Percentiles rank a stretch among this genome's conserved stretches.
Evolutionary conservation across 1,140 invertebrate species (phyloP).

Genomic region (Drosophila subobscura): DNA sequence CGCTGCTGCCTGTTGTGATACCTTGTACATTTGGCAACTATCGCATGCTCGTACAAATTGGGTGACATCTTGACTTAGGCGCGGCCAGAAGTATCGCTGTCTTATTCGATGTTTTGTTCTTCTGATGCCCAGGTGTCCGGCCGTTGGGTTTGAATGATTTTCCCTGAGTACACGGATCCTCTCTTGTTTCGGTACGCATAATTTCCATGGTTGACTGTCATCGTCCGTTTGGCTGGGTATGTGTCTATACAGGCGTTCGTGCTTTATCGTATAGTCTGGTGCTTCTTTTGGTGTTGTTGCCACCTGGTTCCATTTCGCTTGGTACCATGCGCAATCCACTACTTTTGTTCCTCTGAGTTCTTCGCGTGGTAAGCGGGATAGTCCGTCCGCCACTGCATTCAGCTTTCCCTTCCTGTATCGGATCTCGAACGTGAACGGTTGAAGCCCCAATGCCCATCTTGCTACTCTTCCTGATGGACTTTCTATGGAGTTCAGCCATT

Average conservation of each 20-base stretch:
- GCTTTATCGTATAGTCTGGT: neutral
- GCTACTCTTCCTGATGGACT: neutral
- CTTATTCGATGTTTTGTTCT: too few relatives aligned
- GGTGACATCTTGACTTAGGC: too few relatives aligned
- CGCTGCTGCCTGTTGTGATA: too few relatives aligned
- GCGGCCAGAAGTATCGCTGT: too few relatives aligned
- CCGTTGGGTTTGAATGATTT: neutral
- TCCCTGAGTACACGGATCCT: neutral
- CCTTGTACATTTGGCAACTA: too few relatives aligned
- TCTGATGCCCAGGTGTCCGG: neutral
- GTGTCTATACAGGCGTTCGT: neutral
- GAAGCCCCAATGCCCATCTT: neutral
- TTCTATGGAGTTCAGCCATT: constrained; percentile 4
- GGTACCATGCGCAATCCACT: neutral
- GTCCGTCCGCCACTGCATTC: neutral
- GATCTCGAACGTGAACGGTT: neutral
- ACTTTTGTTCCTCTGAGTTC: neutral
- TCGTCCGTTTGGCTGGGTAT: neutral
- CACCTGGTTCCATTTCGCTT: neutral
- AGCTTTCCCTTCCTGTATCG: neutral
- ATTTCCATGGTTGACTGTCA: neutral
- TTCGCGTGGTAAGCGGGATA: neutral
- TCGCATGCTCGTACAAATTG: too few relatives aligned
- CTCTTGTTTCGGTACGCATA: neutral
- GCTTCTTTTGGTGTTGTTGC: neutral